These are phyloP conservation scores for Clarias fuscus DNA, from an alignment of 2,797 vertebrate genomes.

Conservation along the genomic window DNA sequence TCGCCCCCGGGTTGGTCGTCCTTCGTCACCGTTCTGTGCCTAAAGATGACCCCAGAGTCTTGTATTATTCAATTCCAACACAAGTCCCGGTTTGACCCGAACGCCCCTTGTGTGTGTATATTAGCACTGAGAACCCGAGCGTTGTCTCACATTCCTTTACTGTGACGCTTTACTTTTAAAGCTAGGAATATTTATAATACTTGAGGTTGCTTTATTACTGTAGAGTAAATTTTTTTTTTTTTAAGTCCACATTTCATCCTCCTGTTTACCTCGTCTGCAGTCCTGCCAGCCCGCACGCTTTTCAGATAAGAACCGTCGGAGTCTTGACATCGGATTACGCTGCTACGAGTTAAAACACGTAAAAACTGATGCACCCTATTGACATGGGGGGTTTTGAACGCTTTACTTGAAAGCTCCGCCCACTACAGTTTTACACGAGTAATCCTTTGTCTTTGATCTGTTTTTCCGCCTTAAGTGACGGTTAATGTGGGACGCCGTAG, in stretches of 20 bases:
- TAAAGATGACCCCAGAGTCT: no score
- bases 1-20: no score
- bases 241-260: background rate
- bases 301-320: background rate
- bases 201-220: background rate
- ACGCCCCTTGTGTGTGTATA: background rate
- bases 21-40: no score
- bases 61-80: no score
- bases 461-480: no score
- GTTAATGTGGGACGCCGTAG: no score
- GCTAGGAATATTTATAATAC: background rate
- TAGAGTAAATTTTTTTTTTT: background rate
- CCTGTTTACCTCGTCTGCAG: slow-evolving; percentile 22
- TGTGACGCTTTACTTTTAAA: background rate
- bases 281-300: background rate
- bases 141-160: background rate
- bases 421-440: background rate
- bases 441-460: no score
- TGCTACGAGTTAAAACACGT: background rate
- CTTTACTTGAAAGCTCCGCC: background rate
- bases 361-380: background rate
- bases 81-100: no score
- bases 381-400: background rate
- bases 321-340: background rate
- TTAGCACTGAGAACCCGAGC: background rate